Conservation (phyloP, 1,140 invertebrate genomes). For the Drosophila parabipectinata region DNA sequence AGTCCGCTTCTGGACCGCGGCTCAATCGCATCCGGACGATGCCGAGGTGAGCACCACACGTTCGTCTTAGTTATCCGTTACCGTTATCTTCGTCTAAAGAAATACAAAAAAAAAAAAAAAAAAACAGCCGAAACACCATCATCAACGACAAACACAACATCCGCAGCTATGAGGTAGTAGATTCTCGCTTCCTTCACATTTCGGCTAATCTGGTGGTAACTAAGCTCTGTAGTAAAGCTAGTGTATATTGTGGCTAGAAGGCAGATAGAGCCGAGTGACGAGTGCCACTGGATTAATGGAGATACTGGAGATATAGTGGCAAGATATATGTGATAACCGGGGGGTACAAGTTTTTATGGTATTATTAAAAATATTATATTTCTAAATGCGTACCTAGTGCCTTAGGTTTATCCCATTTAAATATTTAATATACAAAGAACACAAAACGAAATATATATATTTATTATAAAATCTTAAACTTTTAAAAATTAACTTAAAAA, state of each 20-base stretch:
- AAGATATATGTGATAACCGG: neutral
- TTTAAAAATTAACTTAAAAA: neutral
- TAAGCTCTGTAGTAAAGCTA: neutral
- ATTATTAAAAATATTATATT: too few relatives aligned
- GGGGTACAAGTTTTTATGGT: neutral
- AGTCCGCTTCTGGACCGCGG: conserved; percentile 30
- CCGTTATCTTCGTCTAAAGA: conserved; percentile 8
- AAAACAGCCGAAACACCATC: too few relatives aligned
- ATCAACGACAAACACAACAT: neutral
- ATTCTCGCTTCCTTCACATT: neutral
- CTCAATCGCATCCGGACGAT: conserved; percentile 45
- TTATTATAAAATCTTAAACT: too few relatives aligned
- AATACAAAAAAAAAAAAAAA: neutral
- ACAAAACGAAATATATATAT: too few relatives aligned
- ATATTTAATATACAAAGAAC: too few relatives aligned
- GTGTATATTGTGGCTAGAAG: neutral
- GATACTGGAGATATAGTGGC: neutral
- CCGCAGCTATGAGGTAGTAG: neutral
- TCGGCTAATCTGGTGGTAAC: neutral
- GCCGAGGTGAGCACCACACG: conserved; percentile 39
- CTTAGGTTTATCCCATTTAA: too few relatives aligned
- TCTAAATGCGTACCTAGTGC: too few relatives aligned
- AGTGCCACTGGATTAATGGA: neutral
- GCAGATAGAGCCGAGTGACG: neutral
- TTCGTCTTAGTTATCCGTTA: conserved; percentile 4